These are phyloP conservation scores for Zaprionus kolodkinae DNA, from an alignment of 1,140 invertebrate species.

Conservation along the genomic window DNA sequence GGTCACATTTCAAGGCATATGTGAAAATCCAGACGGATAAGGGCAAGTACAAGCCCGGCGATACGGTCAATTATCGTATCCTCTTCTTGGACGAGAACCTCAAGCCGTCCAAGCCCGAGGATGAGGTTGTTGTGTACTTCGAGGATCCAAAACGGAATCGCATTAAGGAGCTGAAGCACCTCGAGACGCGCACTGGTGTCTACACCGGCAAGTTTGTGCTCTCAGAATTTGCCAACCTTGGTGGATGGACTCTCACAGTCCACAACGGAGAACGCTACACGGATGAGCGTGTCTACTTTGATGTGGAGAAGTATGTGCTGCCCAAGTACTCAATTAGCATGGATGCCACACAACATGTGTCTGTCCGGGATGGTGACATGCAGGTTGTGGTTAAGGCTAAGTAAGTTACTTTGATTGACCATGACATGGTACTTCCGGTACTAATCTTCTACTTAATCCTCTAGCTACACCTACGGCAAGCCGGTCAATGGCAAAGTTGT, in stretches of 20 bases:
- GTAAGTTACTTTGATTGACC: constrained; percentile 48
- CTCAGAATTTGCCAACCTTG: constrained; percentile 92
- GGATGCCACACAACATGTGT: constrained; percentile 91
- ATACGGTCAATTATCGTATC: constrained; percentile 93
- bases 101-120: constrained; percentile 89
- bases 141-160: constrained; percentile 76
- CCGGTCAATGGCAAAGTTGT: constrained; percentile 91
- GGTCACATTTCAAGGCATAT: constrained; percentile 88
- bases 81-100: constrained; percentile 91
- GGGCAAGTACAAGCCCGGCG: constrained; percentile 95
- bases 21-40: constrained; percentile 97
- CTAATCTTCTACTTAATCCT: constrained; percentile 57
- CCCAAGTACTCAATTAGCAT: constrained; percentile 96
- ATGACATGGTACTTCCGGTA: not conserved
- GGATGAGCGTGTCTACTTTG: constrained; percentile 66
- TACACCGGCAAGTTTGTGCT: constrained; percentile 90
- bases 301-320: constrained; percentile 93
- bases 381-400: constrained; percentile 92
- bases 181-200: constrained; percentile 89
- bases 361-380: constrained; percentile 92
- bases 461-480: constrained; percentile 89
- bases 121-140: constrained; percentile 85
- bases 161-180: constrained; percentile 91
- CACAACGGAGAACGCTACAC: constrained; percentile 50
- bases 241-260: constrained; percentile 90